Percentiles rank a stretch among this genome's conserved stretches.
phyloP scores from a whole-genome alignment of 1,140 invertebrate species.

The Andrena cerasifolii region DNA sequence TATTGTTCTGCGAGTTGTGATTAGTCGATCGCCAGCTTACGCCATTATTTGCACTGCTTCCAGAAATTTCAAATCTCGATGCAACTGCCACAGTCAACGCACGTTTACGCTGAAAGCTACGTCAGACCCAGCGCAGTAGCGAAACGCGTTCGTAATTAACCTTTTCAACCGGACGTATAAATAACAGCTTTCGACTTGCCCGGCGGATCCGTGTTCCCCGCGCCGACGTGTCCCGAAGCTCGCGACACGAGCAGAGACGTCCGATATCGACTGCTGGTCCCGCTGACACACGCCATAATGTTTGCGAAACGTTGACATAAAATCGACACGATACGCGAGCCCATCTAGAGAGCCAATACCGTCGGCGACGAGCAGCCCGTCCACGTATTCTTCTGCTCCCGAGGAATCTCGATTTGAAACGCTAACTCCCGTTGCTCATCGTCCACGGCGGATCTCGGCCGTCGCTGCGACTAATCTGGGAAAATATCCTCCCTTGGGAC shows the following conservation, averaged over 20 bases:
- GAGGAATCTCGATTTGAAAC: background rate
- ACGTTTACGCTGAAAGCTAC: no score
- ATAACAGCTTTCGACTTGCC: no score
- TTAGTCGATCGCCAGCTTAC: no score
- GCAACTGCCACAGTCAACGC: no score
- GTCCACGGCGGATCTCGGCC: no score
- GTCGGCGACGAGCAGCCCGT: background rate
- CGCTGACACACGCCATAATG: conserved; percentile 18
- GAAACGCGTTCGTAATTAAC: no score
- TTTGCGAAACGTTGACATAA: conserved; percentile 36
- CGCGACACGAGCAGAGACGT: background rate
- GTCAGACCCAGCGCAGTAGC: no score
- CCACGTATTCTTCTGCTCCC: background rate
- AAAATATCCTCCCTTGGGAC: no score
- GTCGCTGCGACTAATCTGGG: no score
- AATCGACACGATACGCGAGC: conserved; percentile 35
- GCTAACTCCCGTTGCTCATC: conserved; percentile 4
- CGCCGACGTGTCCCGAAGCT: background rate
- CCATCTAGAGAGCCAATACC: conserved; percentile 15
- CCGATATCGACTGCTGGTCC: conserved; percentile 13
- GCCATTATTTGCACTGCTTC: no score
- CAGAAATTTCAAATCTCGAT: no score
- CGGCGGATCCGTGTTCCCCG: background rate
- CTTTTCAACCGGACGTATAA: conserved; percentile 6
- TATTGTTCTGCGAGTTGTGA: no score